A percentile compares a stretch with the other conserved stretches of the same genome.
Evolutionary conservation across 2,113 vertebrate genomes (phyloP).

Genomic region (Pseudorhombus dupliciocellatus): DNA sequence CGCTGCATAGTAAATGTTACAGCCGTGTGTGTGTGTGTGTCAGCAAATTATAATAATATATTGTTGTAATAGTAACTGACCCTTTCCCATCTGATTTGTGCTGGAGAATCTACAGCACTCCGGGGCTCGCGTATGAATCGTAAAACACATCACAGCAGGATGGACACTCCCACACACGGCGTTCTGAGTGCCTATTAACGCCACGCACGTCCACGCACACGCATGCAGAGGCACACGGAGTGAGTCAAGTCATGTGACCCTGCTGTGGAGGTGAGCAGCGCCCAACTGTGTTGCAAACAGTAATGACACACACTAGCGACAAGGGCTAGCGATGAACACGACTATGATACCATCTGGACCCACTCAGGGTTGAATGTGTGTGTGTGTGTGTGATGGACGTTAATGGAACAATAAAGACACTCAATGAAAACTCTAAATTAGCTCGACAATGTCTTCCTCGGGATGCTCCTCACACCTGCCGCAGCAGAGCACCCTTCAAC

Average conservation of each 20-base stretch:
- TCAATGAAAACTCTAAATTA: slow-evolving; percentile 65
- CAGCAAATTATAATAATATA: not conserved
- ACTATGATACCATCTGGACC: slow-evolving; percentile 4
- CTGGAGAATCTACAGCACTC: slow-evolving; percentile 3
- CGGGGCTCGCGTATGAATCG: slow-evolving; percentile 23
- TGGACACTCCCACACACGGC: slow-evolving; percentile 21
- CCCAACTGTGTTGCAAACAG: slow-evolving; percentile 35
- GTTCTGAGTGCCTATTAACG: slow-evolving; percentile 29
- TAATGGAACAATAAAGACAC: slow-evolving; percentile 51
- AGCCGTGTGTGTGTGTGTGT: slow-evolving; percentile 25
- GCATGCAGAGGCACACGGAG: not conserved
- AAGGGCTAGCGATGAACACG: slow-evolving; percentile 21
- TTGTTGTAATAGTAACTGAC: not conserved
- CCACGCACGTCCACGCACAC: slow-evolving; percentile 9
- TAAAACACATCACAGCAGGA: slow-evolving; percentile 23
- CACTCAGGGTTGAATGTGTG: slow-evolving; percentile 13
- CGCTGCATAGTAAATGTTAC: slow-evolving; percentile 23
- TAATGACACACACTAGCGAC: slow-evolving; percentile 37
- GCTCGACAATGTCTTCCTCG: slow-evolving; percentile 24
- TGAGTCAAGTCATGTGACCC: slow-evolving; percentile 35
- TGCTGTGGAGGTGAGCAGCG: slow-evolving; percentile 27
- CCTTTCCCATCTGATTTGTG: slow-evolving; percentile 34
- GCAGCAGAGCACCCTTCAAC: slow-evolving; percentile 9
- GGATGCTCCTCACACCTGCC: slow-evolving; percentile 19
- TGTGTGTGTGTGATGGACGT: slow-evolving; percentile 8